phyloP scores from a whole-genome alignment of 2,888 invertebrate species.

The Noctua comes region DNA sequence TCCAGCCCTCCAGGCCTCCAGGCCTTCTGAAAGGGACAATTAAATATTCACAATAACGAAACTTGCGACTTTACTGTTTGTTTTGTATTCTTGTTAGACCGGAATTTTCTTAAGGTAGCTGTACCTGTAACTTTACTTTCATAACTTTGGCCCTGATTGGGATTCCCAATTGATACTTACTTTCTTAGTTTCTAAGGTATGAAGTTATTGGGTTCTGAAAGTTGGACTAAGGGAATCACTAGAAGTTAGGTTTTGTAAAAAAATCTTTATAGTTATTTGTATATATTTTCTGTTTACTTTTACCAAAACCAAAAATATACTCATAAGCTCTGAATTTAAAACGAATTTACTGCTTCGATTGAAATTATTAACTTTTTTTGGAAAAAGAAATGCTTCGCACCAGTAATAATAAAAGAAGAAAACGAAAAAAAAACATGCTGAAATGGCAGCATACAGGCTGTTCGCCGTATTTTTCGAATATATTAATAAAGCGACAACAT shows the following conservation, averaged over 20 bases:
- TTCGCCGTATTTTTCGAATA: not conserved
- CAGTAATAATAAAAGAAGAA: not conserved
- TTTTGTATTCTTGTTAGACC: constrained; percentile 16
- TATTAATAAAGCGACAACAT: not conserved
- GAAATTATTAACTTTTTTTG: not conserved
- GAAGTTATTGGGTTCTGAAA: not conserved
- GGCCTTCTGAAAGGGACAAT: constrained; percentile 36
- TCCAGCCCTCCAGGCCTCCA: constrained; percentile 18
- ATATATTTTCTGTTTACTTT: not conserved
- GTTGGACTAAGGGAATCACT: not conserved
- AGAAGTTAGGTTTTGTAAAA: not conserved
- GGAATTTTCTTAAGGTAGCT: not conserved
- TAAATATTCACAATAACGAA: constrained; percentile 54
- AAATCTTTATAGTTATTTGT: not conserved
- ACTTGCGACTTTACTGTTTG: constrained; percentile 18
- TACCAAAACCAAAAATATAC: not conserved
- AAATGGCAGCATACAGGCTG: not conserved
- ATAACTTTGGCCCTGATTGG: constrained; percentile 25
- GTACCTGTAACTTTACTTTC: constrained; percentile 10
- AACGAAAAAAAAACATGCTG: not conserved
- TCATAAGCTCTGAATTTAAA: not conserved
- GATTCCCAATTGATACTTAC: constrained; percentile 2
- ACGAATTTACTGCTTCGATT: not conserved
- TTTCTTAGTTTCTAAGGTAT: not conserved
- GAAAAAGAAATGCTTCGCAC: not conserved